Evolutionary conservation across 2,113 vertebrate genomes (phyloP).

Genomic region (Ahaetulla prasina): DNA sequence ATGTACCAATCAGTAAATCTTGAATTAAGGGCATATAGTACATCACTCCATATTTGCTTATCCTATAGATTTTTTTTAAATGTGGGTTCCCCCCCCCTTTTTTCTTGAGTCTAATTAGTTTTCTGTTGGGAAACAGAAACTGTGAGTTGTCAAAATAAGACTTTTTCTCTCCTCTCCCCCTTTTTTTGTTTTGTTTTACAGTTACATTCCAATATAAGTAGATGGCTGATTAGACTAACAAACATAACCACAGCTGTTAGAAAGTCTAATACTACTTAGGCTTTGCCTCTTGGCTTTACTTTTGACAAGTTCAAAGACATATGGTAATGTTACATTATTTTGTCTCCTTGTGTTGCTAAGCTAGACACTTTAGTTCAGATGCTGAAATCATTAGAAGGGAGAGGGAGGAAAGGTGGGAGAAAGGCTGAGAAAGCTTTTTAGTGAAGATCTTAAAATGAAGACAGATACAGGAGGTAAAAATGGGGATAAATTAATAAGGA

Average conservation of each 20-base stretch:
- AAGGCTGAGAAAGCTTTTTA: background rate
- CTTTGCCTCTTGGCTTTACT: conserved; percentile 56
- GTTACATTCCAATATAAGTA: conserved; percentile 81
- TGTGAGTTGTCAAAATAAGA: conserved; percentile 74
- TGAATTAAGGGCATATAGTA: conserved; percentile 24
- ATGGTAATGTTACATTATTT: conserved; percentile 63
- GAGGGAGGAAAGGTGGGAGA: background rate
- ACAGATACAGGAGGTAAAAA: background rate
- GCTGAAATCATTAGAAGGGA: conserved; percentile 45
- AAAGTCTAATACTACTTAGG: conserved; percentile 71
- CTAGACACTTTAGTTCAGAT: conserved; percentile 51
- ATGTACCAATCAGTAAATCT: conserved; percentile 16
- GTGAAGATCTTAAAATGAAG: background rate
- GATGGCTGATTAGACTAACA: conserved; percentile 76
- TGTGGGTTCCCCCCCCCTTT: conserved; percentile 35
- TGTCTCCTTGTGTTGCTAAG: conserved; percentile 42
- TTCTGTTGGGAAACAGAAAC: conserved; percentile 52
- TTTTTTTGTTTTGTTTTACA: conserved; percentile 36
- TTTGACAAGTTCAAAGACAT: conserved; percentile 61
- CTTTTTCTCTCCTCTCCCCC: background rate
- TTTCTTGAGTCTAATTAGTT: conserved; percentile 55
- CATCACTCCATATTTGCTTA: conserved; percentile 19
- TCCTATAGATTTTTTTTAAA: conserved; percentile 36
- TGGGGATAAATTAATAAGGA: background rate
- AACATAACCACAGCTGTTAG: conserved; percentile 75